phyloP scores from a whole-genome alignment of 1,140 invertebrate genomes.

The Drosophila takahashii region DNA sequence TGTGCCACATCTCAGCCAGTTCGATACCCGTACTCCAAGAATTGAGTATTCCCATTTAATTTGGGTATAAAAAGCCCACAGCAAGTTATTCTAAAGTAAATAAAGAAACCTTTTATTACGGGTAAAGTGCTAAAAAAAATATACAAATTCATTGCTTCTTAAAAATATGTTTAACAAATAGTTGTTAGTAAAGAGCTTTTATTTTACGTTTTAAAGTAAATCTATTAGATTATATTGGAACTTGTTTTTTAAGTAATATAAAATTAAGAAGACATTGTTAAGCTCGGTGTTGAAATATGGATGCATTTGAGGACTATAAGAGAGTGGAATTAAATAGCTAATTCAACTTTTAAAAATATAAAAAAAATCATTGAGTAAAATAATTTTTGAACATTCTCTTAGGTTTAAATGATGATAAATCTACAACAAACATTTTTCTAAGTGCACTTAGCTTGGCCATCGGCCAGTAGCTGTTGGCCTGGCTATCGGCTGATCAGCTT shows the following conservation, averaged over 20 bases:
- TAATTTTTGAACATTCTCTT: too few species aligned
- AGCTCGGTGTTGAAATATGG: too few species aligned
- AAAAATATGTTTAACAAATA: too few species aligned
- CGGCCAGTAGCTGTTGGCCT: constrained; percentile 27
- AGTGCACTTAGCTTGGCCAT: constrained; percentile 45
- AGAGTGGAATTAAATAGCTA: too few species aligned
- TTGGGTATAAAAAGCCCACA: background rate
- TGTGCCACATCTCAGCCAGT: constrained; percentile 9
- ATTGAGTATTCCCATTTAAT: background rate
- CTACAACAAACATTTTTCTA: background rate
- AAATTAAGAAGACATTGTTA: too few species aligned
- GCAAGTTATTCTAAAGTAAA: background rate
- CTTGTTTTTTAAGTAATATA: too few species aligned
- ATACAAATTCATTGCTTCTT: background rate
- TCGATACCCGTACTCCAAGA: background rate
- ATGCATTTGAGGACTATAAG: too few species aligned
- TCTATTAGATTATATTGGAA: too few species aligned
- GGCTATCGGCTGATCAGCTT: constrained; percentile 26
- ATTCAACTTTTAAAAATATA: too few species aligned
- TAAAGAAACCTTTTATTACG: background rate
- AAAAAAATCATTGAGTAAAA: too few species aligned
- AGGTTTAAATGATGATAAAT: background rate
- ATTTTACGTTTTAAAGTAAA: too few species aligned
- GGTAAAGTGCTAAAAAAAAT: background rate
- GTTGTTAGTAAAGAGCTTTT: too few species aligned